Base-by-base conservation (phyloP, 1,140 invertebrate species). In the Drosophila sp. region DNA sequence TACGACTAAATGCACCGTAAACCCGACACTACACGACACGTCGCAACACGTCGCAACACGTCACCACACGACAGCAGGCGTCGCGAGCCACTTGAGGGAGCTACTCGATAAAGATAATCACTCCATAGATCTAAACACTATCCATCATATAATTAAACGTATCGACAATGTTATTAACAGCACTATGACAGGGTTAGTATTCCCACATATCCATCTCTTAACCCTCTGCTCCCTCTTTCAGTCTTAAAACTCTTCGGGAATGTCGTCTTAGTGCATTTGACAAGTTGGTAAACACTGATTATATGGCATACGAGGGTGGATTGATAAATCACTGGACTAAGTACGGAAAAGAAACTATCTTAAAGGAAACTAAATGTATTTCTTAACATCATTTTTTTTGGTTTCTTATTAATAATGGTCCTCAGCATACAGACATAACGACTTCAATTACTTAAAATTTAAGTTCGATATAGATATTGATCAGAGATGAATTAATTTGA, bases 121-220 rank as follows among this genome's bases (percentile, higher is more conserved):
- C 25, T 16, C 7, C 14, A 18, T 16, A 59, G 56, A 58, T 21
- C 25, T 8, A 29, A 27, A 14, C 54, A 40, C 69, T 53, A 74
- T 78, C 76, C 76, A 86, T 86, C 78, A 86, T 65, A 70, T 61
- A 80, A 78, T 81, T 86, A 67, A 80, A 63, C 62, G 72, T 79
- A 80, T 76, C 70, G 67, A 75, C 56, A 67, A 65, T 72, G 81
- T 62, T 80, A 86, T 84, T 84, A 64, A 48, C 45, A 58, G 45
- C 41, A 70, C 54, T 70, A 63, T 62, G 57, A 53, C 45, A 11
- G 41, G 11, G 25, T 21, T 25, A 11, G 51, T 21, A 7, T 54
- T 38, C 11, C 36, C n/a, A n/a, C 9, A 11, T 38, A 6, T 18
- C n/a, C 41, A 46, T 8, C 27, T 34, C 27, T 27, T 59, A 2